A percentile compares a stretch with the other conserved stretches of the same genome.
Conservation (phyloP, 1,140 invertebrate genomes). For the Lerema accius region DNA sequence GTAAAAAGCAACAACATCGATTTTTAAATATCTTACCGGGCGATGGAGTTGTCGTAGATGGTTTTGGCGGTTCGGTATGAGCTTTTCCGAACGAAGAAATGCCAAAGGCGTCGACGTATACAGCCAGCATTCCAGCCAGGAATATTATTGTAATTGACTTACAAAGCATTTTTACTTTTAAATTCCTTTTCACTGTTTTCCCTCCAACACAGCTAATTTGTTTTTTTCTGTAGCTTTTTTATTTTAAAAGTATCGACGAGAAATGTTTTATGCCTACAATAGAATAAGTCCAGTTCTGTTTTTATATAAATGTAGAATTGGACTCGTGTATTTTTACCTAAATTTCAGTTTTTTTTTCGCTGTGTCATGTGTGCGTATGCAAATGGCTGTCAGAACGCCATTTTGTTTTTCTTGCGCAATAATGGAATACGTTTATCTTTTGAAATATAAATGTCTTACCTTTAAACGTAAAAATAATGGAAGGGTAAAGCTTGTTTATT, state of each 20-base stretch:
- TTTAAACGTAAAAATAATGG: not conserved
- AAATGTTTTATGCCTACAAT: not conserved
- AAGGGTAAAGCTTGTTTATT: not conserved
- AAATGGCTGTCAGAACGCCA: slow-evolving; percentile 43
- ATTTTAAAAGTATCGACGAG: not conserved
- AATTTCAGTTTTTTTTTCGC: slow-evolving; percentile 17
- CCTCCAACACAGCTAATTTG: not conserved
- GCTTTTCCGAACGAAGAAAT: slow-evolving; percentile 73
- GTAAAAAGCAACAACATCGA: slow-evolving; percentile 25
- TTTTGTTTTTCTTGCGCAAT: slow-evolving; percentile 22
- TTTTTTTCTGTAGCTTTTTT: not conserved
- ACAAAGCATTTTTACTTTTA: slow-evolving; percentile 27
- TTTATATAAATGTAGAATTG: slow-evolving; percentile 4
- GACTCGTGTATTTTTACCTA: slow-evolving; percentile 23
- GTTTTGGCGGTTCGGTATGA: slow-evolving; percentile 67
- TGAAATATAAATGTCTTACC: not conserved
- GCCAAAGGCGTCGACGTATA: slow-evolving; percentile 54
- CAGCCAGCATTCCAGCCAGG: slow-evolving; percentile 47
- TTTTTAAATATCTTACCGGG: slow-evolving; percentile 64
- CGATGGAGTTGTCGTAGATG: slow-evolving; percentile 60
- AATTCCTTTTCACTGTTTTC: slow-evolving; percentile 12
- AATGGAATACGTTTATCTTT: not conserved
- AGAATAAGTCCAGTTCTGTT: slow-evolving; percentile 1
- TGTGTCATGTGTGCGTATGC: slow-evolving; percentile 37
- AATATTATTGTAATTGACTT: slow-evolving; percentile 38